phyloP scores from a whole-genome alignment of 2,888 invertebrate species.

The Rhorus exstirpatorius region DNA sequence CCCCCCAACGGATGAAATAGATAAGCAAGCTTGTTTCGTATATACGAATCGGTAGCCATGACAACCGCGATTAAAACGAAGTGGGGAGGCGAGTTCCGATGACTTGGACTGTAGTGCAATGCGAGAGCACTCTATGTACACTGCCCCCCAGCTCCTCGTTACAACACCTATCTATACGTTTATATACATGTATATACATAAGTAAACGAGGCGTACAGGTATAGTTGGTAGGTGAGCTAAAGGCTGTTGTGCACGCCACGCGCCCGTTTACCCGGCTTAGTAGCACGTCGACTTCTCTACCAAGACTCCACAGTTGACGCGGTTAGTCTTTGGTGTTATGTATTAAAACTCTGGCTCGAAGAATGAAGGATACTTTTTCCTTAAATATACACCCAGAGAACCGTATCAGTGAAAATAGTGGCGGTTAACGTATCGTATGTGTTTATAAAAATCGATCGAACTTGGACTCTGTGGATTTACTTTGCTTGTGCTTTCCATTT shows the following conservation, averaged over 20 bases:
- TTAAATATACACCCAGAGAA: no score
- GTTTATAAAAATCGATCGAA: no score
- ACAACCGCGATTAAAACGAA: slow-evolving; percentile 28
- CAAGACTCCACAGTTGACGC: slow-evolving; percentile 53
- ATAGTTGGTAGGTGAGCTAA: slow-evolving; percentile 58
- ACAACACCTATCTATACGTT: slow-evolving; percentile 52
- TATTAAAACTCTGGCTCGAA: slow-evolving; percentile 5
- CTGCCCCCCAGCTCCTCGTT: slow-evolving; percentile 54
- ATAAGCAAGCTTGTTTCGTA: slow-evolving; percentile 32
- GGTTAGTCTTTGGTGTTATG: slow-evolving; percentile 7
- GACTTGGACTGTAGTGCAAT: slow-evolving; percentile 36
- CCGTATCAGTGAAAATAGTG: no score
- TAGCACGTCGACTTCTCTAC: slow-evolving; percentile 59
- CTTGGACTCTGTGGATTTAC: no score
- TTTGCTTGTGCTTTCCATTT: no score
- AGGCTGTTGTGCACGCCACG: slow-evolving; percentile 59
- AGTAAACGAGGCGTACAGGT: slow-evolving; percentile 42
- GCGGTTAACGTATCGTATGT: no score
- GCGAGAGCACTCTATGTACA: slow-evolving; percentile 37
- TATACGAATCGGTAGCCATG: slow-evolving; percentile 28
- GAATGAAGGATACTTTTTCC: no score
- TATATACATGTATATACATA: slow-evolving; percentile 37
- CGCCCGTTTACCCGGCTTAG: slow-evolving; percentile 68
- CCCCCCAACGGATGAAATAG: background rate
- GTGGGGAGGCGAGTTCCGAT: slow-evolving; percentile 26